Evolutionary conservation across 1,140 invertebrate genomes (phyloP).

Genomic region (Drosophila rufa): DNA sequence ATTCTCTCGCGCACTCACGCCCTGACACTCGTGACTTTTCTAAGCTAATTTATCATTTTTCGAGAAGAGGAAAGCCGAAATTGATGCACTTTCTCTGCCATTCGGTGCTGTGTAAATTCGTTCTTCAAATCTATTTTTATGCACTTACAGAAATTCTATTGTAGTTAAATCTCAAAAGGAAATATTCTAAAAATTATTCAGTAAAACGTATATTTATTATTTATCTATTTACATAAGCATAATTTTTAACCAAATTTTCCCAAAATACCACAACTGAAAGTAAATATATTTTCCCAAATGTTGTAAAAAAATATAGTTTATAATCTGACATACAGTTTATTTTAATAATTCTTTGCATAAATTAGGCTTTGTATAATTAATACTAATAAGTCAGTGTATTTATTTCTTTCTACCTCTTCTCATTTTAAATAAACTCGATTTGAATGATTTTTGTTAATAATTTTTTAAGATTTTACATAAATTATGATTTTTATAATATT

Average conservation of each 20-base stretch:
- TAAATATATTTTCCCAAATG: too few relatives aligned
- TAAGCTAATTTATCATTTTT: slow-evolving; percentile 73
- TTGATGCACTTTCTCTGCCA: slow-evolving; percentile 65
- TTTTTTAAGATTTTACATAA: too few relatives aligned
- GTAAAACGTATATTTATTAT: not conserved
- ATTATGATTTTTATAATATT: too few relatives aligned
- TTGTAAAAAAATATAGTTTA: not conserved
- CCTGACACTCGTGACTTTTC: slow-evolving; percentile 78
- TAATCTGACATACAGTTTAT: not conserved
- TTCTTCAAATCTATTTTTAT: slow-evolving; percentile 32
- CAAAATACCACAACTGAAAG: not conserved
- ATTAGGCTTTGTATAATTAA: not conserved
- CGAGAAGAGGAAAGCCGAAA: slow-evolving; percentile 41
- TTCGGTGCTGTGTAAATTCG: slow-evolving; percentile 20
- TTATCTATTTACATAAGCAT: too few relatives aligned
- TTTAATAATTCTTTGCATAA: not conserved
- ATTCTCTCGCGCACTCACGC: slow-evolving; percentile 62
- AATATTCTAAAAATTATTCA: not conserved
- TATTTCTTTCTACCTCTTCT: too few relatives aligned
- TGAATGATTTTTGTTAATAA: too few relatives aligned
- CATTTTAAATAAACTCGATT: too few relatives aligned
- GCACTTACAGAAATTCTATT: slow-evolving; percentile 6
- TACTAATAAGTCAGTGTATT: too few relatives aligned
- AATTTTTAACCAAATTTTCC: too few relatives aligned
- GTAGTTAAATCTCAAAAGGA: not conserved